A percentile compares a stretch with the other conserved stretches of the same genome.
phyloP scores from a whole-genome alignment of 2,797 vertebrate genomes.

The Acanthurus lineatus region DNA sequence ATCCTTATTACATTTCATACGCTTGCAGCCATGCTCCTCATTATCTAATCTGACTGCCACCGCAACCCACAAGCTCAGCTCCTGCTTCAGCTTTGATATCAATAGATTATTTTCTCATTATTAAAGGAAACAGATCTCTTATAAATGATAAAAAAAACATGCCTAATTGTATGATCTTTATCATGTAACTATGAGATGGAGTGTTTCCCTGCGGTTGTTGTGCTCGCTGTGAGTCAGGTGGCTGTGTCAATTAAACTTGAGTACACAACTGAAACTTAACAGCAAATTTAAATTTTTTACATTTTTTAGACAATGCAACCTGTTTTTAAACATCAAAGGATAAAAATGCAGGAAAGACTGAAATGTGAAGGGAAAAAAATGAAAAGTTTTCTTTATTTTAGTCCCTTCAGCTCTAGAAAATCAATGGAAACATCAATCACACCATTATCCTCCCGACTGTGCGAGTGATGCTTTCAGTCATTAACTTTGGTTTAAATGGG shows the following conservation, averaged over 20 bases:
- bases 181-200: constrained; percentile 2
- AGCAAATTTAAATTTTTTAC: background rate
- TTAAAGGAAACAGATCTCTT: constrained; percentile 26
- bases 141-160: constrained; percentile 14
- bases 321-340: background rate
- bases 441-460: background rate
- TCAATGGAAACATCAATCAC: background rate
- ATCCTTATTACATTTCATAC: too few relatives aligned
- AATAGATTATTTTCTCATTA: constrained; percentile 12
- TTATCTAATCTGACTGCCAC: constrained; percentile 20
- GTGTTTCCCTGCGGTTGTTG: background rate
- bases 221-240: background rate
- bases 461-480: background rate
- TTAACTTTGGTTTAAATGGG: background rate
- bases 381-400: background rate
- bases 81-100: background rate
- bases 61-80: background rate
- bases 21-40: too few relatives aligned
- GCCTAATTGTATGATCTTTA: constrained; percentile 8
- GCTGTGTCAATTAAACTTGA: too few relatives aligned
- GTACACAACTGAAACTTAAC: background rate
- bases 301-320: background rate
- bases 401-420: background rate
- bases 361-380: background rate
- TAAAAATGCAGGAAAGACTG: background rate